phyloP scores from a whole-genome alignment of 2,888 invertebrate genomes.

The Mesodorylaimus sp. region DNA sequence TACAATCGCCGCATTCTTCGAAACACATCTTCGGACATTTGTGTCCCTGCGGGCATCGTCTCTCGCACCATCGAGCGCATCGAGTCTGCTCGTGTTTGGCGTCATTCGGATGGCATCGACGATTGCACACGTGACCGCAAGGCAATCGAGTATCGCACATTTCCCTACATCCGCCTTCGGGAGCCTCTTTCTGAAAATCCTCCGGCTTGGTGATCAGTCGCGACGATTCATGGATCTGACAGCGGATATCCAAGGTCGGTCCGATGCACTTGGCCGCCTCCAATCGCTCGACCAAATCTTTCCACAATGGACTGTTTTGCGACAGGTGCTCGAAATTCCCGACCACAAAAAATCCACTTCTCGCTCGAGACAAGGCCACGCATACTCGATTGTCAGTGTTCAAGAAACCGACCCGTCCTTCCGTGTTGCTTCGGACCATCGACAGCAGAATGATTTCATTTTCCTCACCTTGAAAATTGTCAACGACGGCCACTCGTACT shows the following conservation, averaged over 20 bases:
- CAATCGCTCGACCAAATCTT: background rate
- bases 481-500: slow-evolving; percentile 16
- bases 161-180: slow-evolving; percentile 41
- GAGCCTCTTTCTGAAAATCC: slow-evolving; percentile 18
- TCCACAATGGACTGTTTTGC: background rate
- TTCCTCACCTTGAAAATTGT: slow-evolving; percentile 24
- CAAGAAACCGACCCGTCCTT: slow-evolving; percentile 27
- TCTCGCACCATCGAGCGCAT: slow-evolving; percentile 33
- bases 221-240: slow-evolving; percentile 31
- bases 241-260: background rate
- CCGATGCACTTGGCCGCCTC: background rate
- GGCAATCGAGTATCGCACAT: slow-evolving; percentile 39
- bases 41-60: slow-evolving; percentile 38
- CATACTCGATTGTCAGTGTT: slow-evolving; percentile 25
- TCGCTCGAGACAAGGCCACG: slow-evolving; percentile 21
- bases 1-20: slow-evolving; percentile 30
- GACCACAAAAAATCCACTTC: slow-evolving; percentile 10
- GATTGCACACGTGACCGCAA: slow-evolving; percentile 47
- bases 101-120: slow-evolving; percentile 45
- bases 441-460: slow-evolving; percentile 23
- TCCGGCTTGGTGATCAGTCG: slow-evolving; percentile 9
- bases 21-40: slow-evolving; percentile 39
- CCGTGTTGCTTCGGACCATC: slow-evolving; percentile 20
- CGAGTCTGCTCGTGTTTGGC: slow-evolving; percentile 36
- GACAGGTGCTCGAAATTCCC: slow-evolving; percentile 6